These are phyloP conservation scores for Cosmia pyralina DNA, from an alignment of 2,888 invertebrate species.

Conservation along the genomic window DNA sequence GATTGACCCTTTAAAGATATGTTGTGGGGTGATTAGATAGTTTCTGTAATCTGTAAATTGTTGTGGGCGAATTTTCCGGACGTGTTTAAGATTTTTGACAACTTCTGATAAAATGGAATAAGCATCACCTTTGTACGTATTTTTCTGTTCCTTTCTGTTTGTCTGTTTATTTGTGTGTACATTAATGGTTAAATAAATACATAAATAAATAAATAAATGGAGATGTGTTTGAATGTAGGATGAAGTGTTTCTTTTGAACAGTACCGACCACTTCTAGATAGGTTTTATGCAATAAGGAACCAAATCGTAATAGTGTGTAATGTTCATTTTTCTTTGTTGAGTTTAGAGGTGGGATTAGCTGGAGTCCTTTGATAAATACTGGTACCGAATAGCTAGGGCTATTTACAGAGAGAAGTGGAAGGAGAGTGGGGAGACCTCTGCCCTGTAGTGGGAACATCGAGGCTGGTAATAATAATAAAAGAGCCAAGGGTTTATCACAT, in stretches of 20 bases:
- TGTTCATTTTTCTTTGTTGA: not conserved
- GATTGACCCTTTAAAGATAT: conserved; percentile 31
- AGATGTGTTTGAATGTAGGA: not conserved
- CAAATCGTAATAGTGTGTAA: too few species aligned
- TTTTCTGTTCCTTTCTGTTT: too few species aligned
- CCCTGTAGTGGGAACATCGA: not conserved
- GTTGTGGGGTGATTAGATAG: conserved; percentile 30
- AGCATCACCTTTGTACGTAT: too few species aligned
- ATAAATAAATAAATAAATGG: too few species aligned
- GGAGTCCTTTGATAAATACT: not conserved
- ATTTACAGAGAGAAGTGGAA: too few species aligned
- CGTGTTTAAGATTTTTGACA: not conserved
- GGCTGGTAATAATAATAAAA: not conserved
- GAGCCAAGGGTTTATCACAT: too few species aligned
- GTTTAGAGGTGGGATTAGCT: not conserved
- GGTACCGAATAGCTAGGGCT: not conserved
- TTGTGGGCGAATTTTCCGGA: not conserved
- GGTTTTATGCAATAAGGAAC: too few species aligned
- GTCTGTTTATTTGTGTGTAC: too few species aligned
- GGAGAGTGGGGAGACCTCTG: not conserved
- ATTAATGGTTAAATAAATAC: too few species aligned
- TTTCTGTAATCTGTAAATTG: conserved; percentile 13
- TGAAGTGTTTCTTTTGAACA: not conserved
- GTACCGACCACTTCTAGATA: too few species aligned
- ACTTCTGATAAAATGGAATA: not conserved